A percentile compares a stretch with the other conserved stretches of the same genome.
Conservation (phyloP, 2,797 vertebrate species). For the Numenius phaeopus region DNA sequence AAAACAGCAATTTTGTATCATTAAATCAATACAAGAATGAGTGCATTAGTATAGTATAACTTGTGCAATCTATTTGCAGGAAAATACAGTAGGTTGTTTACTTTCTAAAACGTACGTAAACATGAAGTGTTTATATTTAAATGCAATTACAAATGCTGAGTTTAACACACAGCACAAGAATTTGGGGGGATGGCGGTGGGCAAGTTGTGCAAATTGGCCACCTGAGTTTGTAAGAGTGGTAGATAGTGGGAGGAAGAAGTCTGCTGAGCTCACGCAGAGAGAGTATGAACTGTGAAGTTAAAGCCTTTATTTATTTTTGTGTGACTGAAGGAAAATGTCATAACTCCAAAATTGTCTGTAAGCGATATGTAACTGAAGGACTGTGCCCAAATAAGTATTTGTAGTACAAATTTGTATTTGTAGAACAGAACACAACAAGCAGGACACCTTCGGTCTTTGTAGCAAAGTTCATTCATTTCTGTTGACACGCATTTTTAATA, state of each 20-base stretch:
- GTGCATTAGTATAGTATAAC: background rate
- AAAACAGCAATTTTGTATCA: background rate
- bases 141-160: background rate
- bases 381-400: background rate
- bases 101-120: background rate
- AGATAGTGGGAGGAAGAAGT: background rate
- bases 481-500: background rate
- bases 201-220: background rate
- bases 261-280: background rate
- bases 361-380: background rate
- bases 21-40: background rate
- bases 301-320: background rate
- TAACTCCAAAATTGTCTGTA: background rate
- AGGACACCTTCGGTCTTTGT: background rate
- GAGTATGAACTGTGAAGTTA: background rate
- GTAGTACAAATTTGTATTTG: background rate
- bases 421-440: background rate
- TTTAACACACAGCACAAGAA: background rate
- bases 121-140: background rate
- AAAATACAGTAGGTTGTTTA: background rate
- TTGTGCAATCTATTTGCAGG: background rate
- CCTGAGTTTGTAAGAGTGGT: background rate
- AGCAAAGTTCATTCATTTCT: background rate
- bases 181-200: accelerated
- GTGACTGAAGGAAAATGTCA: background rate